Evolutionary conservation across 1,140 invertebrate species (phyloP).

Genomic region (Meloidogyne chitwoodi): DNA sequence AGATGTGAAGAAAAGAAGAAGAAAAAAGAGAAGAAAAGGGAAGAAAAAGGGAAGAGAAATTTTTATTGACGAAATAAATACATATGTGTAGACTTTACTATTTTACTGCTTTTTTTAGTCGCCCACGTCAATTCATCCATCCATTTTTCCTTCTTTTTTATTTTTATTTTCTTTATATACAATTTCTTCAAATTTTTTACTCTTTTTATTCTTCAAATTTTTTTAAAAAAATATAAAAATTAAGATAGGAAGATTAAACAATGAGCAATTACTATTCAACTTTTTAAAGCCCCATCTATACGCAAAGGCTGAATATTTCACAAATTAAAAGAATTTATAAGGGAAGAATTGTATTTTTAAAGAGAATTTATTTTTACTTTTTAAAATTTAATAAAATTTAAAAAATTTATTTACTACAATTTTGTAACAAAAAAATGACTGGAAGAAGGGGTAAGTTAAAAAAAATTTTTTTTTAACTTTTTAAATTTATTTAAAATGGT

Average conservation of each 20-base stretch:
- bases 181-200: too few species aligned
- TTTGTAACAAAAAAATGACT: neutral
- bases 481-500: neutral
- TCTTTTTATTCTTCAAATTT: too few species aligned
- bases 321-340: too few species aligned
- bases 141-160: neutral
- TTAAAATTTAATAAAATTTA: too few species aligned
- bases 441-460: neutral
- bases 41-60: neutral
- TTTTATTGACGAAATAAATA: neutral
- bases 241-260: too few species aligned
- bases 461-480: neutral
- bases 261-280: too few species aligned
- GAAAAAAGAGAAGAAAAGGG: neutral
- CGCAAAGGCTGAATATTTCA: too few species aligned
- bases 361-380: too few species aligned
- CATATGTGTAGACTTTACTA: neutral
- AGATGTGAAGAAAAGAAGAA: neutral
- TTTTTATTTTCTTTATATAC: neutral
- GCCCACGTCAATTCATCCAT: neutral
- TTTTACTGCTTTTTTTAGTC: neutral
- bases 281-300: too few species aligned
- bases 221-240: too few species aligned
- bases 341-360: too few species aligned
- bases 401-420: too few species aligned